Conservation (phyloP, 2,797 vertebrate genomes). For the Melanotaenia nigrans region DNA sequence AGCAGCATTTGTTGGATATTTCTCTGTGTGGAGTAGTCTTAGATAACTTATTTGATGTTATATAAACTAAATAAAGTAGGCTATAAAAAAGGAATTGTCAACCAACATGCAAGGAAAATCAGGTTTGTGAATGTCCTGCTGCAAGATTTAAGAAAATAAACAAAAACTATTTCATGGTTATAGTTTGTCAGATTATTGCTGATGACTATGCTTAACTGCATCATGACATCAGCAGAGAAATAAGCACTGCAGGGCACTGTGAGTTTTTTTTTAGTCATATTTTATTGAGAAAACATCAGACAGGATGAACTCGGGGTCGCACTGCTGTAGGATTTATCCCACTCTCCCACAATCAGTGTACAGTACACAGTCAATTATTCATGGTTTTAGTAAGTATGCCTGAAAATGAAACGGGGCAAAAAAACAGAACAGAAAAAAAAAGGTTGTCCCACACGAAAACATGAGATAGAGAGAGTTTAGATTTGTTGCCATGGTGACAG, state of each 20-base stretch:
- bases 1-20: not conserved
- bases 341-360: conserved; percentile 35
- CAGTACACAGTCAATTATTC: conserved; percentile 51
- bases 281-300: conserved; percentile 76
- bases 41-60: not conserved
- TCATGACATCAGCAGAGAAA: conserved; percentile 14
- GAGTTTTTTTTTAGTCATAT: conserved; percentile 49
- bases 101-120: not conserved
- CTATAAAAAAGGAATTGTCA: not conserved
- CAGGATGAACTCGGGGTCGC: conserved; percentile 47
- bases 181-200: not conserved
- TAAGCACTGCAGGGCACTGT: conserved; percentile 1
- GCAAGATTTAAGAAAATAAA: not conserved
- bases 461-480: conserved; percentile 28
- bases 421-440: conserved; percentile 18
- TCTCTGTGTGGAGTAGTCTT: not conserved
- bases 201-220: not conserved
- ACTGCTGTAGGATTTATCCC: conserved; percentile 36
- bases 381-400: conserved; percentile 27
- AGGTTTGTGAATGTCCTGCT: not conserved
- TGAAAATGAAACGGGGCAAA: conserved; percentile 17
- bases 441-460: conserved; percentile 22
- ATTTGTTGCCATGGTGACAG: conserved; percentile 60
- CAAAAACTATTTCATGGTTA: not conserved
- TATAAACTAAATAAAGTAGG: not conserved